Evolutionary conservation across 64 coral and sea anemone species (phyloP).

Genomic region (Pocillopora verrucosa): DNA sequence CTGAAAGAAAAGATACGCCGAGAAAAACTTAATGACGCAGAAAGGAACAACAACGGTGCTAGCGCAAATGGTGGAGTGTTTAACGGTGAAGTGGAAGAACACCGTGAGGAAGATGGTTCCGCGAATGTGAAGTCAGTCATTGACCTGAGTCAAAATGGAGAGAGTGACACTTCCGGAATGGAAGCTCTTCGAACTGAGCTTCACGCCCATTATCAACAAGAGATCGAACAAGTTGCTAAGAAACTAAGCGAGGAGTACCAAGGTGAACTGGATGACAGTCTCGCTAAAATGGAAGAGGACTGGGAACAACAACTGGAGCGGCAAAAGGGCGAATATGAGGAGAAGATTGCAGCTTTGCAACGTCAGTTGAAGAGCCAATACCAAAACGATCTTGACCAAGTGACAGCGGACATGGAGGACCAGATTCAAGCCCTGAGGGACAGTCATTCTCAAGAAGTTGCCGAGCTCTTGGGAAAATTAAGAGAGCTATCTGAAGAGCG

Average conservation of each 20-base stretch:
- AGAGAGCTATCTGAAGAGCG: constrained; percentile 86
- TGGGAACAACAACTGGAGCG: constrained; percentile 85
- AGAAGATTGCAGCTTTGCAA: constrained; percentile 66
- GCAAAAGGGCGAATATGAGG: constrained; percentile 76
- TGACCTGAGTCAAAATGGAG: constrained; percentile 3
- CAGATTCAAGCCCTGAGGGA: constrained; percentile 89
- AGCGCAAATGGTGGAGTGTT: neutral
- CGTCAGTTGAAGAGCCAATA: constrained; percentile 76
- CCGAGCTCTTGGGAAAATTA: constrained; percentile 74
- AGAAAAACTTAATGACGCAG: neutral
- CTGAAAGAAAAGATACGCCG: constrained; percentile 44
- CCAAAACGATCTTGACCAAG: constrained; percentile 78
- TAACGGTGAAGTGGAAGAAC: constrained; percentile 36
- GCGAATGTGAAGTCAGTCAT: constrained; percentile 11
- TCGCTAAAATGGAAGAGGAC: constrained; percentile 77
- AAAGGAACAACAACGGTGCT: neutral
- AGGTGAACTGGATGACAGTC: constrained; percentile 77
- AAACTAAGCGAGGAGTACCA: constrained; percentile 78
- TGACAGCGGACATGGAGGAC: constrained; percentile 94
- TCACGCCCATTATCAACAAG: constrained; percentile 74
- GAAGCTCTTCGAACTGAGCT: constrained; percentile 33
- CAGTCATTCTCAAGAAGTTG: constrained; percentile 73
- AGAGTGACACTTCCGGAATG: neutral
- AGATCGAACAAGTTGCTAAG: constrained; percentile 71
- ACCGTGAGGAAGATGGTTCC: neutral